A percentile compares a stretch with the other conserved stretches of the same genome.
phyloP scores from a whole-genome alignment of 1,140 invertebrate genomes.

The Mamestra configurata region DNA sequence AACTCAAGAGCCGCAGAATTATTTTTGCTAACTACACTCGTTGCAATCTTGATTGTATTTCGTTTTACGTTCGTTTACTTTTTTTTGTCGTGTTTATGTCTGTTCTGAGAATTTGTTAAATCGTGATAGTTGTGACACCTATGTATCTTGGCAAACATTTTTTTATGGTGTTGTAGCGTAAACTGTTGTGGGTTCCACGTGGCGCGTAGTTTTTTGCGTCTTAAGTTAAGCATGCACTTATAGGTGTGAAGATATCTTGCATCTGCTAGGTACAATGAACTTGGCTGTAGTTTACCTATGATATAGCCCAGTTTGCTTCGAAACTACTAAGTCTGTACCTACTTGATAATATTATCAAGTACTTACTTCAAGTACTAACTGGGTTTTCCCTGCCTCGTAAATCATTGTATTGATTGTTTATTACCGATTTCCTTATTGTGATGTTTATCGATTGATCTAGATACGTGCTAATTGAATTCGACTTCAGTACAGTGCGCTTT shows the following conservation, averaged over 20 bases:
- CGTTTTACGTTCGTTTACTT: conserved; percentile 39
- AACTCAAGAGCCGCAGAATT: conserved; percentile 20
- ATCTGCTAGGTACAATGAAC: conserved; percentile 42
- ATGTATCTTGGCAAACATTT: conserved; percentile 47
- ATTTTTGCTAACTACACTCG: conserved; percentile 22
- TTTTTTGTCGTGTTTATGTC: conserved; percentile 38
- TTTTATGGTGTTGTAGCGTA: conserved; percentile 10
- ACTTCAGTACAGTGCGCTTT: background rate
- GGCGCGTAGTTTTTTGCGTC: conserved; percentile 38
- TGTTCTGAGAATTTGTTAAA: conserved; percentile 48
- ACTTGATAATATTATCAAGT: background rate
- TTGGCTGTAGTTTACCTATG: background rate
- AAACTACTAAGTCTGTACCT: too few relatives aligned
- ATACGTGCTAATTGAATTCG: background rate
- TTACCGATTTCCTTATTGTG: conserved; percentile 20
- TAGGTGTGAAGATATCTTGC: conserved; percentile 31
- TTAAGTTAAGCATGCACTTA: conserved; percentile 32
- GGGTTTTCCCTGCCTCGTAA: conserved; percentile 29
- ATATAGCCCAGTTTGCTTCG: too few relatives aligned
- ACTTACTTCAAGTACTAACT: background rate
- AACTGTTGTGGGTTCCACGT: background rate
- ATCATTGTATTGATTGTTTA: conserved; percentile 27
- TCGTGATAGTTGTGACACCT: conserved; percentile 51
- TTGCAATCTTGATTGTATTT: conserved; percentile 54
- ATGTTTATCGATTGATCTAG: conserved; percentile 4